Base-by-base conservation (phyloP, 2,888 invertebrate species). In the Sussaba pulchella region DNA sequence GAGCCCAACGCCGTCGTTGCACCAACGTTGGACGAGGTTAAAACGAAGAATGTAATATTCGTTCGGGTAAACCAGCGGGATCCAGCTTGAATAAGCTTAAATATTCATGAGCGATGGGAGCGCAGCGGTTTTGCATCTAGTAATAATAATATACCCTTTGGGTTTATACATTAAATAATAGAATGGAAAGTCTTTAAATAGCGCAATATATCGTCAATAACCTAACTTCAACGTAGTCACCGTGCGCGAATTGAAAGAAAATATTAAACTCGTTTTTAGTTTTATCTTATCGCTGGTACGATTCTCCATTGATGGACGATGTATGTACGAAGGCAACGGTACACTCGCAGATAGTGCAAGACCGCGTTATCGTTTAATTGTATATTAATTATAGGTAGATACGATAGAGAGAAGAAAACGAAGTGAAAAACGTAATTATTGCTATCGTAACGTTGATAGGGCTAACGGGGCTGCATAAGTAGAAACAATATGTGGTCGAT, bases 141-240 rank as follows among this genome's bases (percentile, higher is more conserved):
- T 81, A 85, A 83, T 85, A 85, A 85, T 86, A 76, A 86, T 71
- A n/a, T 83, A 17, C n/a, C 47, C 24, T 26, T 59, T n/a, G 19
- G 45, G 64, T 6, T 24, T 4, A 64, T 64, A 39, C 12, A 12
- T 0, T n/a, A 12, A 63, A 17, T 2, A 43, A 45, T 24, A 21
- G 41, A 63, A n/a, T 24, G 4, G 36, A 43, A 61, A 61, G 36
- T 39, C 9, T 14, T 0, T 12, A 9, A 17, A 9, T 26, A 24
- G 45, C 10, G 26, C 24, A 63, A 63, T 21, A 43, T 63, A n/a
- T 0, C n/a, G n/a, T 14, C 54, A 12, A 26, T 21, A 24, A n/a
- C 10, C 21, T 12, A 12, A 39, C 21, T 41, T 59, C 9, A 24
- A 6, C 6, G 14, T 9, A 31, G 14, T 41, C 12, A 3, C n/a